Conservation (phyloP, 2,797 vertebrate species). For the Phataginus tetradactyla region DNA sequence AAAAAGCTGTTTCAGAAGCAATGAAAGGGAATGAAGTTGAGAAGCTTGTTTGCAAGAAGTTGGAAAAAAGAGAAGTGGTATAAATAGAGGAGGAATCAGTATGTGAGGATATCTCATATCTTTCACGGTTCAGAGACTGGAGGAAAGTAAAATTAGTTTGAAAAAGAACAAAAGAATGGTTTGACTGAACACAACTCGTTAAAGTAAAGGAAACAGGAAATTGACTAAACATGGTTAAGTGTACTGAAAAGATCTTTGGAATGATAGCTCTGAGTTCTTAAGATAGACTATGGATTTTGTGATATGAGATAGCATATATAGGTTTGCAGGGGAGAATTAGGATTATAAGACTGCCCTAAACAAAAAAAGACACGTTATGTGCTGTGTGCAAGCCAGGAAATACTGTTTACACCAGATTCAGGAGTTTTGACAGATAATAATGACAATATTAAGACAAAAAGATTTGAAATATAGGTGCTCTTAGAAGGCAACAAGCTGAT, state of each 20-base stretch:
- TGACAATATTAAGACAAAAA: not conserved
- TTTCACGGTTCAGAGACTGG: not conserved
- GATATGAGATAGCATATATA: not conserved
- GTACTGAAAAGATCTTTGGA: conserved; percentile 15
- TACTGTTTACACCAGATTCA: not conserved
- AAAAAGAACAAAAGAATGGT: not conserved
- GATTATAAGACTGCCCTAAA: not conserved
- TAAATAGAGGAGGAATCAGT: not conserved
- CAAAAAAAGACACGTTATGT: not conserved
- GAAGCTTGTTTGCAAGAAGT: conserved; percentile 5
- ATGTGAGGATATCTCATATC: not conserved
- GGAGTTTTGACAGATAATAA: not conserved
- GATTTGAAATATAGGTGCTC: not conserved
- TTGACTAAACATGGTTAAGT: not conserved
- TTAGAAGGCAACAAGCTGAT: not conserved
- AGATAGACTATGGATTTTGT: not conserved
- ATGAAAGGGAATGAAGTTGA: not conserved
- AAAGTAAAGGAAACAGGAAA: conserved; percentile 1
- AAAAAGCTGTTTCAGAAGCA: not conserved
- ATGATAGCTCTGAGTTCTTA: not conserved
- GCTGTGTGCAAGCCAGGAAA: not conserved
- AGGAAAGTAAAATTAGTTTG: not conserved
- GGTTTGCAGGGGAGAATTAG: not conserved
- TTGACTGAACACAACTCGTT: not conserved
- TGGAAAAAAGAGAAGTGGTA: not conserved